Percentiles rank a stretch among this genome's conserved stretches.
Conservation (phyloP, 2,888 invertebrate species). For the Norana najaformis region DNA sequence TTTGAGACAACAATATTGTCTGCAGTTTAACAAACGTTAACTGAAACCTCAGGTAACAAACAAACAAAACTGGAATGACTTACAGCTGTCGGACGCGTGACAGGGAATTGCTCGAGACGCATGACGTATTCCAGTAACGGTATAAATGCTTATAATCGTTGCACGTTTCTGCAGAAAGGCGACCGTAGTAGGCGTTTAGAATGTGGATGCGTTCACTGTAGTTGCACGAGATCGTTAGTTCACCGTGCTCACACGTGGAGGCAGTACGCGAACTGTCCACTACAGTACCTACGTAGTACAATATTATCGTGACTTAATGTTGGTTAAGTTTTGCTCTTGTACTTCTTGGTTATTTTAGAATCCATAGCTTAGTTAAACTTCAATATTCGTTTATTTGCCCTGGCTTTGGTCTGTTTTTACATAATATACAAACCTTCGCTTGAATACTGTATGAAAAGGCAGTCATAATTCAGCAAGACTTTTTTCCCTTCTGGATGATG, state of each 20-base stretch:
- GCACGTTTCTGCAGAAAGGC: background rate
- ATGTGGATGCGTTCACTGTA: background rate
- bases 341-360: background rate
- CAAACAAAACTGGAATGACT: background rate
- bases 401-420: no score
- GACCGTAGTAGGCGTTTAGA: background rate
- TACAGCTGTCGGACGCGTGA: background rate
- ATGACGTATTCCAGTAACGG: background rate
- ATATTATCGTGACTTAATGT: background rate
- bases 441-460: no score
- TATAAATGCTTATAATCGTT: background rate
- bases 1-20: no score
- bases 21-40: background rate
- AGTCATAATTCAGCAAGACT: no score
- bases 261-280: background rate
- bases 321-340: background rate
- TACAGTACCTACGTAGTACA: background rate
- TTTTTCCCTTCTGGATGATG: no score
- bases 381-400: background rate
- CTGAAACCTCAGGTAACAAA: background rate
- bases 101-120: background rate
- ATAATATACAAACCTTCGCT: no score
- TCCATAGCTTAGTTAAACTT: background rate
- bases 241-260: background rate
- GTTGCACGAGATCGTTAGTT: background rate